phyloP scores from a whole-genome alignment of 2,113 vertebrate genomes.

The Gavialis gangeticus region DNA sequence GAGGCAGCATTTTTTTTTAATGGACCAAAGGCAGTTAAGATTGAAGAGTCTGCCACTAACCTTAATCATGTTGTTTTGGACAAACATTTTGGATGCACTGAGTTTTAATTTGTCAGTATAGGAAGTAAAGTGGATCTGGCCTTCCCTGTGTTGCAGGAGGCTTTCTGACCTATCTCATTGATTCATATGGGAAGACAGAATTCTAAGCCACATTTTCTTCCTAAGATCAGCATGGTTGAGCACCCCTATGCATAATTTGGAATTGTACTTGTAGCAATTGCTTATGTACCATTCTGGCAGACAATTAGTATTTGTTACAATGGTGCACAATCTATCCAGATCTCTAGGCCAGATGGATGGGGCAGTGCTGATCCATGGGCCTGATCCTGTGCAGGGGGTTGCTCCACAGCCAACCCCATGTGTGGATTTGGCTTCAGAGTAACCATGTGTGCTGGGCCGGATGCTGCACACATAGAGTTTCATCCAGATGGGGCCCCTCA shows the following conservation, averaged over 20 bases:
- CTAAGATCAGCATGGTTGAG: not conserved
- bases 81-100: not conserved
- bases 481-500: too few species aligned
- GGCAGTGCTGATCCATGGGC: too few species aligned
- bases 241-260: not conserved
- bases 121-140: not conserved
- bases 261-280: not conserved
- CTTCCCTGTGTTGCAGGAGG: not conserved
- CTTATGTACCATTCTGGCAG: not conserved
- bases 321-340: too few species aligned
- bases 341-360: too few species aligned
- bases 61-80: not conserved
- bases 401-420: too few species aligned
- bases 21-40: not conserved
- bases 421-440: too few species aligned
- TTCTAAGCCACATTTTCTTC: not conserved
- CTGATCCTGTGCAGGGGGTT: too few species aligned
- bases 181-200: not conserved
- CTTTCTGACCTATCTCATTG: not conserved
- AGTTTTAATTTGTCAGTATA: not conserved
- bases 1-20: not conserved
- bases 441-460: too few species aligned
- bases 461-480: too few species aligned
- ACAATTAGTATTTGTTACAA: not conserved
- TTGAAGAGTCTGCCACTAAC: not conserved